These are phyloP conservation scores for Anthoscopus minutus DNA, from an alignment of 2,113 vertebrate species.

Conservation along the genomic window DNA sequence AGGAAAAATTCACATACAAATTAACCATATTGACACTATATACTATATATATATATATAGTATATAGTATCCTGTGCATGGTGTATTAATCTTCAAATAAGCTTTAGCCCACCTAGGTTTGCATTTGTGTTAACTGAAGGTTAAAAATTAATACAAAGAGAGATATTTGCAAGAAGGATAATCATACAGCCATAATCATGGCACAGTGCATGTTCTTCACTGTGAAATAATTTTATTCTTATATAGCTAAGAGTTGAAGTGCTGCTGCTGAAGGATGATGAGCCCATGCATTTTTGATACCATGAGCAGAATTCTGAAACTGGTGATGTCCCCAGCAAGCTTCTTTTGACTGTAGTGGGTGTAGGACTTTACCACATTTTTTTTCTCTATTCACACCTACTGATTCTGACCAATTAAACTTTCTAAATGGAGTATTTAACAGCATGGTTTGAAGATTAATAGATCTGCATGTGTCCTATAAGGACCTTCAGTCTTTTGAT, in stretches of 20 bases:
- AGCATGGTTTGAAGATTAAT: neutral
- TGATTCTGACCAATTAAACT: neutral
- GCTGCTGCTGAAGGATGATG: neutral
- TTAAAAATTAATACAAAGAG: neutral
- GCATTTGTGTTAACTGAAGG: neutral
- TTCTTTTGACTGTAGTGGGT: neutral
- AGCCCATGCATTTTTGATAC: neutral
- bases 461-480: neutral
- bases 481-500: neutral
- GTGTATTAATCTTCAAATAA: neutral
- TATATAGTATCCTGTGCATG: neutral
- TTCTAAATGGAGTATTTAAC: neutral
- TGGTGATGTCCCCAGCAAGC: neutral
- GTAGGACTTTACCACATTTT: neutral
- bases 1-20: neutral
- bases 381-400: neutral
- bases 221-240: neutral
- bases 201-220: neutral
- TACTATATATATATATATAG: too few relatives aligned
- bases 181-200: neutral
- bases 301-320: neutral
- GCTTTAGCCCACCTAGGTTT: neutral
- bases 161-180: neutral
- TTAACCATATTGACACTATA: neutral
- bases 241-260: neutral